These are phyloP conservation scores for Drosophila seguyi DNA, from an alignment of 1,140 invertebrate species.

Conservation along the genomic window DNA sequence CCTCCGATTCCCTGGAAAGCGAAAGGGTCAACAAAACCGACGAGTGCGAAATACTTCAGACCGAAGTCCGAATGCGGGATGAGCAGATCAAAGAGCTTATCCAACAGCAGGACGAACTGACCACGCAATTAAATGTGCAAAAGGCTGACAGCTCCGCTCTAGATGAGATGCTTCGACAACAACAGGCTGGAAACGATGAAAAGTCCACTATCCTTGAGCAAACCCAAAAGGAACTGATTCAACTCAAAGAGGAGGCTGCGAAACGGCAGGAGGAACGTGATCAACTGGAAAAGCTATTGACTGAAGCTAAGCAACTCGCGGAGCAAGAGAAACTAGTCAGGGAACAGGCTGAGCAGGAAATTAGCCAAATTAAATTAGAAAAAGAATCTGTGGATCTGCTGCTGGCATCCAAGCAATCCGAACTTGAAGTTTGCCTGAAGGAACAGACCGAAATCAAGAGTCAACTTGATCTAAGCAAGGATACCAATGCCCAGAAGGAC, in stretches of 20 bases:
- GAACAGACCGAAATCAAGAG: conserved; percentile 17
- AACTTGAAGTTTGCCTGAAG: conserved; percentile 17
- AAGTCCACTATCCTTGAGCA: conserved; percentile 31
- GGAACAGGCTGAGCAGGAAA: conserved; percentile 12
- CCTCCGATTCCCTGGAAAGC: conserved; percentile 54
- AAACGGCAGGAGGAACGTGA: conserved; percentile 71
- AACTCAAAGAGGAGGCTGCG: conserved; percentile 39
- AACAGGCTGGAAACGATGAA: conserved; percentile 39
- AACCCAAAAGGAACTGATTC: conserved; percentile 4
- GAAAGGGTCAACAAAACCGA: conserved; percentile 60
- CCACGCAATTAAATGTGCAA: conserved; percentile 82
- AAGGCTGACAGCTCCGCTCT: conserved; percentile 78
- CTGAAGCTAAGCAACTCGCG: conserved; percentile 4
- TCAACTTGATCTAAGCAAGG: not conserved
- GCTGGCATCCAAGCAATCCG: conserved; percentile 16
- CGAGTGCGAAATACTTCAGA: conserved; percentile 68
- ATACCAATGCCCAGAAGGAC: conserved; percentile 20
- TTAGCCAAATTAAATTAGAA: conserved; percentile 6
- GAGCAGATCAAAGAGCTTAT: conserved; percentile 62
- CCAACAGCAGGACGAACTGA: conserved; percentile 67
- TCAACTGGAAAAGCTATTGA: conserved; percentile 9
- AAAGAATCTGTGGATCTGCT: conserved; percentile 5
- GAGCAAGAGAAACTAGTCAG: conserved; percentile 21
- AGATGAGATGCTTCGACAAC: conserved; percentile 72
- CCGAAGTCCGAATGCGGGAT: conserved; percentile 66